These are phyloP conservation scores for Aphelocoma californica DNA, from an alignment of 2,797 vertebrate species.

Conservation along the genomic window DNA sequence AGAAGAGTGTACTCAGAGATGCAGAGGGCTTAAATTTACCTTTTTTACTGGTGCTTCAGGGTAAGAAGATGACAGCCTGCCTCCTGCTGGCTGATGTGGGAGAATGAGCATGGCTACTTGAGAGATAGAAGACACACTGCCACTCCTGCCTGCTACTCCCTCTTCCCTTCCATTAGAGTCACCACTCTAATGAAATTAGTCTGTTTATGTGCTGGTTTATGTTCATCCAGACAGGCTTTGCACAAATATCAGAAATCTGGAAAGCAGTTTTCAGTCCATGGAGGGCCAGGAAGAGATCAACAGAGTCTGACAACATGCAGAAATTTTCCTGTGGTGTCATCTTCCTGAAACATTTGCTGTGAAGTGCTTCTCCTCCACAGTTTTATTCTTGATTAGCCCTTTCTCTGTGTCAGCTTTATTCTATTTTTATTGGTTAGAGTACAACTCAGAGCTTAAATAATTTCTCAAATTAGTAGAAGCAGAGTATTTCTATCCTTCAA, in stretches of 20 bases:
- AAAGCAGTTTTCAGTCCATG: neutral
- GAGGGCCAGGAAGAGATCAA: neutral
- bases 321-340: neutral
- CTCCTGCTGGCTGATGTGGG: rapidly evolving
- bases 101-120: neutral
- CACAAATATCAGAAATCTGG: neutral
- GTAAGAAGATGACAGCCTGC: neutral
- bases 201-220: neutral
- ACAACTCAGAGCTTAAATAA: neutral
- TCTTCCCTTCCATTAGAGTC: neutral
- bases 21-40: neutral
- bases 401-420: neutral
- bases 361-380: neutral
- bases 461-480: neutral
- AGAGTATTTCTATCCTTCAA: neutral
- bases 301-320: neutral
- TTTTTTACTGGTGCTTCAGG: neutral
- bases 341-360: neutral
- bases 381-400: neutral
- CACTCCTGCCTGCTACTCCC: neutral
- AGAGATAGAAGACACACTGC: neutral
- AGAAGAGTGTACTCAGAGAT: neutral
- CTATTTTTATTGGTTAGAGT: neutral
- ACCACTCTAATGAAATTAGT: neutral
- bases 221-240: neutral